Evolutionary conservation across 2,797 vertebrate species (phyloP), one percentile per base, ranked within the genome.

Genomic region (Cynopterus sphinx): DNA sequence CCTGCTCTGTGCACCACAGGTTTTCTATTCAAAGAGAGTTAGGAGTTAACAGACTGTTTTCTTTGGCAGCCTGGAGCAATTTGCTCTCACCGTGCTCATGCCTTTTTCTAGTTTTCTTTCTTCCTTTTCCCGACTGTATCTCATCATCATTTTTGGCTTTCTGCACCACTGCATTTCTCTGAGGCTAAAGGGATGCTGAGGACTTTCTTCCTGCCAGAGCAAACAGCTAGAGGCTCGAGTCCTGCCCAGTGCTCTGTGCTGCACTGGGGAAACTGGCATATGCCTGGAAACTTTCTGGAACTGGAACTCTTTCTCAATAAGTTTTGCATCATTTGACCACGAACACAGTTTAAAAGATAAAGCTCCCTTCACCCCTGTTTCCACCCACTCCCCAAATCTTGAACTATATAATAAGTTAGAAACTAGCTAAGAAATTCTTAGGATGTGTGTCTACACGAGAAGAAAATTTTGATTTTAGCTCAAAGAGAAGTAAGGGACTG

Each of bases 51-150:
- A 92, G 53, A 57, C 0, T 78, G 5, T 13, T 78, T 36, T 71
- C 87, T 78, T 97, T 97, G 95, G 90, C 95, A 93, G 70, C 36
- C 61, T 36, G 33, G 12, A 63, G 87, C 26, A 71, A 63, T 77
- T 82, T 68, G 22, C 70, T 91, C 59, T 93, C 68, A 87, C 92
- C 13, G 26, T 74, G 31, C 33, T 91, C 68, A 33, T 61, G 79
- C 87, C 94, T 71, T 94, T 95, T 90, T 91, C 92, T 55, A 94
- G 57, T 88, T 94, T 77, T 87, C 86, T 78, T 90, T 63, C 83
- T 93, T 73, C 57, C 41, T 92, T 95, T 43, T 71, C 90, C 71
- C n/a, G 12, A 93, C 41, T 91, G 24, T 51, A 87, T 90, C 96
- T 83, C 93, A 92, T 83, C 86, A 70, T 43, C 61, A 9, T 75